Evolutionary conservation across 2,888 invertebrate species (phyloP).

Genomic region (Drosophila barbarae): DNA sequence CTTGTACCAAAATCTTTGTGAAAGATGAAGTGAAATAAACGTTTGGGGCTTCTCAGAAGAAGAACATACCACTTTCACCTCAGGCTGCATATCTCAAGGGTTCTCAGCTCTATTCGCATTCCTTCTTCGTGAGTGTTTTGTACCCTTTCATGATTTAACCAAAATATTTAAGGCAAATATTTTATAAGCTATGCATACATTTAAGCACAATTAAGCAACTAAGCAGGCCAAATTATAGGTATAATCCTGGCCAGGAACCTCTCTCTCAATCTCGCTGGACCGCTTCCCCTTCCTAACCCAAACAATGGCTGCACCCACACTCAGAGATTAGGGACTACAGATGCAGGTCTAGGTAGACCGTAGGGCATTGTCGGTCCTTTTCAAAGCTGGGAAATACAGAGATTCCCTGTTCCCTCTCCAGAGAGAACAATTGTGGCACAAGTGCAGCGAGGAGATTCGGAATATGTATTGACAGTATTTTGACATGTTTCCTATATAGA

Average conservation of each 20-base stretch:
- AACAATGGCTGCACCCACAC: slow-evolving; percentile 37
- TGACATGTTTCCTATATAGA: slow-evolving; percentile 60
- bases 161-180: slow-evolving; percentile 72
- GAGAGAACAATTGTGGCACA: slow-evolving; percentile 54
- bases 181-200: slow-evolving; percentile 65
- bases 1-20: no score
- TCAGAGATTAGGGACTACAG: slow-evolving; percentile 14
- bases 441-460: slow-evolving; percentile 50
- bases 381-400: slow-evolving; percentile 52
- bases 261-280: slow-evolving; percentile 19
- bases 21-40: no score
- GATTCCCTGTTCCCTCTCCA: slow-evolving; percentile 29
- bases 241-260: slow-evolving; percentile 58
- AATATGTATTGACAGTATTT: slow-evolving; percentile 62
- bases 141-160: slow-evolving; percentile 70
- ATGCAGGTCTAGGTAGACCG: slow-evolving; percentile 51
- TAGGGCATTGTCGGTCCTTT: slow-evolving; percentile 46
- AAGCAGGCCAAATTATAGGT: slow-evolving; percentile 67
- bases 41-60: no score
- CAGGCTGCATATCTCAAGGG: neutral
- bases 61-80: neutral
- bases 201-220: slow-evolving; percentile 76
- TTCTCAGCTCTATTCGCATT: slow-evolving; percentile 1
- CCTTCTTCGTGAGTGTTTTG: slow-evolving; percentile 16
- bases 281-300: slow-evolving; percentile 35